A percentile compares a stretch with the other conserved stretches of the same genome.
phyloP scores from a whole-genome alignment of 2,888 invertebrate genomes.

The Pseudococcus jackbeardsleyi region DNA sequence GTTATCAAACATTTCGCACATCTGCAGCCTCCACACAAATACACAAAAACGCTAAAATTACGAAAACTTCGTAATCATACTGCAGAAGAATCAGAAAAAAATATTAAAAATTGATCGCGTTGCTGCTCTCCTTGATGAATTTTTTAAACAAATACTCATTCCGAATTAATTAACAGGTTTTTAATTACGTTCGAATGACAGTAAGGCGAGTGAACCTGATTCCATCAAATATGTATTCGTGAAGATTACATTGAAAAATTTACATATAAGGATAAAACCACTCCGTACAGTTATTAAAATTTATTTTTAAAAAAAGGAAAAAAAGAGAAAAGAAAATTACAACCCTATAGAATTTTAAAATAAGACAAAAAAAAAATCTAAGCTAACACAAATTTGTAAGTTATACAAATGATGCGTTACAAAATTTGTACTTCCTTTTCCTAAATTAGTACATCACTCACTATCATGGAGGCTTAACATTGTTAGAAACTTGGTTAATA shows the following conservation, averaged over 20 bases:
- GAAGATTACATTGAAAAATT: slow-evolving; percentile 23
- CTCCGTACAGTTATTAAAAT: slow-evolving; percentile 49
- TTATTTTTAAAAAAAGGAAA: slow-evolving; percentile 38
- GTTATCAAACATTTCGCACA: background rate
- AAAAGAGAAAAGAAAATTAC: slow-evolving; percentile 10
- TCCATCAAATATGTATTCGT: background rate
- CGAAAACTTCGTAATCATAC: background rate
- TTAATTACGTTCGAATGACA: slow-evolving; percentile 12
- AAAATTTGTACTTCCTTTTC: slow-evolving; percentile 60
- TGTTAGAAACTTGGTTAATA: slow-evolving; percentile 33
- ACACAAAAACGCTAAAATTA: background rate
- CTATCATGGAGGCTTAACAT: slow-evolving; percentile 51
- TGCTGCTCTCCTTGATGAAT: slow-evolving; percentile 22
- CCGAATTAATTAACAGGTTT: slow-evolving; percentile 35
- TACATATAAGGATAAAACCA: slow-evolving; percentile 6
- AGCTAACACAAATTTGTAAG: slow-evolving; percentile 48
- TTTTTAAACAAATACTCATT: slow-evolving; percentile 26
- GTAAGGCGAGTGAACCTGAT: slow-evolving; percentile 30
- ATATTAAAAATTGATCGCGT: background rate
- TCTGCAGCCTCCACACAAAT: background rate
- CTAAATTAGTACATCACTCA: slow-evolving; percentile 56
- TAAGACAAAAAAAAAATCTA: slow-evolving; percentile 28
- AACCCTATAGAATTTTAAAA: slow-evolving; percentile 21
- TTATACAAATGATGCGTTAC: slow-evolving; percentile 43
- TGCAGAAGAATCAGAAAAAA: background rate